phyloP scores from a whole-genome alignment of 2,113 vertebrate genomes.

The Myotis yumanensis region DNA sequence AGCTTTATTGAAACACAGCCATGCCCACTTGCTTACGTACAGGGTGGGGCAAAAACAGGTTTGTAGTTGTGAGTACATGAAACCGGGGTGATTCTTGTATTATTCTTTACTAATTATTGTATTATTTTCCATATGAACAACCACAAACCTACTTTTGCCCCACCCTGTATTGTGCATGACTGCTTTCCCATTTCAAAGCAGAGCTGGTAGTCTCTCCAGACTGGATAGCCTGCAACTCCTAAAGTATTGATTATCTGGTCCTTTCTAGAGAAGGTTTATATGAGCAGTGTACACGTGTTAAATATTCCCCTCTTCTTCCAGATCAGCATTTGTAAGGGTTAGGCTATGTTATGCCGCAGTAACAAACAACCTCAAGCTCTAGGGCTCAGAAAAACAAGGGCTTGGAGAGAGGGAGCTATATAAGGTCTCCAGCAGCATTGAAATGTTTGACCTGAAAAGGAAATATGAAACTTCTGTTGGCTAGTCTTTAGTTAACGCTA shows the following conservation, averaged over 20 bases:
- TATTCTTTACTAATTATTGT: not conserved
- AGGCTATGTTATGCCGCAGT: not conserved
- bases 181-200: not conserved
- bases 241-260: not conserved
- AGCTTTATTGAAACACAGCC: constrained; percentile 43
- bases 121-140: not conserved
- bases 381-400: not conserved
- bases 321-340: not conserved
- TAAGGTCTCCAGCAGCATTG: not conserved
- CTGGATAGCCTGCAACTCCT: not conserved
- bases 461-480: not conserved
- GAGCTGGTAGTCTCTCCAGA: not conserved
- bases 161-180: not conserved
- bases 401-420: not conserved
- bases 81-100: not conserved
- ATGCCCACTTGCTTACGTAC: not conserved
- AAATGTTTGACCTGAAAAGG: not conserved
- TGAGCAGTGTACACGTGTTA: too few relatives aligned
- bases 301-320: not conserved
- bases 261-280: not conserved
- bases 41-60: not conserved
- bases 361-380: not conserved
- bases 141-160: not conserved
- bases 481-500: not conserved
- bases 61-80: not conserved